Evolutionary conservation across 2,888 invertebrate species (phyloP).

Genomic region (Melolontha melolontha): DNA sequence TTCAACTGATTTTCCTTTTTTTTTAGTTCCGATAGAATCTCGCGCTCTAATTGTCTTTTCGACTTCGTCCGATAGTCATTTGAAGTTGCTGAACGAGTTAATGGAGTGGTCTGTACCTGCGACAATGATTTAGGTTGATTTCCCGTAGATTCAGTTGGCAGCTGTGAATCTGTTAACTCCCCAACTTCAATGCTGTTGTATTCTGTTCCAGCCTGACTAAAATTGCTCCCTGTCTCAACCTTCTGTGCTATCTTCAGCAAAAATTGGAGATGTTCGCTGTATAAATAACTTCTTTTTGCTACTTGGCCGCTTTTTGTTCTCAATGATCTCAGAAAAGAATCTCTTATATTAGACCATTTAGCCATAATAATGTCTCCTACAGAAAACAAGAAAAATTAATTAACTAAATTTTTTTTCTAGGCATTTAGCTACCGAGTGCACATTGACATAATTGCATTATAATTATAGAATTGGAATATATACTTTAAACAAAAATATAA

Average conservation of each 20-base stretch:
- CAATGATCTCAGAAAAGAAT: too few relatives aligned
- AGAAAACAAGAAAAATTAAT: conserved; percentile 31
- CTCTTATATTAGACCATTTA: too few relatives aligned
- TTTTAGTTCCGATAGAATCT: conserved; percentile 44
- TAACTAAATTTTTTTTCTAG: conserved; percentile 39
- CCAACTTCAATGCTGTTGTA: conserved; percentile 12
- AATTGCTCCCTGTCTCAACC: too few relatives aligned
- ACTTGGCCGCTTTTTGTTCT: too few relatives aligned
- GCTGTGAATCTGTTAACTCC: too few relatives aligned
- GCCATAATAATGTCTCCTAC: too few relatives aligned
- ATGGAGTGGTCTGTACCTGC: conserved; percentile 32
- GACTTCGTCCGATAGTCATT: conserved; percentile 43
- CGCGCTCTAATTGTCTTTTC: conserved; percentile 45
- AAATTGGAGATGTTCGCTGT: too few relatives aligned
- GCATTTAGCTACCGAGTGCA: conserved; percentile 47
- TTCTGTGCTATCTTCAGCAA: too few relatives aligned
- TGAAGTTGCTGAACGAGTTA: conserved; percentile 45
- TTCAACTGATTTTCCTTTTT: conserved; percentile 41
- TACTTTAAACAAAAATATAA: conserved; percentile 46
- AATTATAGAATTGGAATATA: conserved; percentile 47
- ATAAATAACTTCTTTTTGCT: too few relatives aligned
- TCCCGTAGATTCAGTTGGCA: conserved; percentile 5
- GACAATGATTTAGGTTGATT: conserved; percentile 33
- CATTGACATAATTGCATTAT: conserved; percentile 45
- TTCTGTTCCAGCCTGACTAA: too few relatives aligned